Evolutionary conservation across 2,797 vertebrate genomes (phyloP), one percentile per base, ranked within the genome.

Genomic region (Oreonectes daqikongensis): DNA sequence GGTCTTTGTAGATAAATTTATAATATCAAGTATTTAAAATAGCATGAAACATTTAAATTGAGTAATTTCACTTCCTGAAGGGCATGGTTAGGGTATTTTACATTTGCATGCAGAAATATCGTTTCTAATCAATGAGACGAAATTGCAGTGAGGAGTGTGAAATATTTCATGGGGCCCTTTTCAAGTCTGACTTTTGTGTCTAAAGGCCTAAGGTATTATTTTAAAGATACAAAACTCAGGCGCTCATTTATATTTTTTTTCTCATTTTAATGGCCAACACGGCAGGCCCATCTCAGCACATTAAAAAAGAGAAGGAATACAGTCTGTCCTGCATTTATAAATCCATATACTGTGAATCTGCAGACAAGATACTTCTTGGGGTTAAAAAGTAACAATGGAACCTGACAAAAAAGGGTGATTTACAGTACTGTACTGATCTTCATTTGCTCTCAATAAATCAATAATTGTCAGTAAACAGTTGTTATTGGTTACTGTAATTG

Each of bases 31-130:
- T 90, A 89, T 92, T 92, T 92, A 91, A 92, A 93, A 92, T 92
- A 85, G 90, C 90, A 91, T 93, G 90, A 92, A 92, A 91, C 89
- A 91, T 92, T 91, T 91, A 92, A 93, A 91, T 93, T 85, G 87
- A 92, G 88, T 92, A 89, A 92, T 92, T 91, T 91, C 84, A 88
- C 89, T 88, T 91, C 89, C 90, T 92, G 87, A 90, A 91, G 91
- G 91, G 90, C 90, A 91, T 81, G 72, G 88, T 86, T 84, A 86
- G 86, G 82, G 82, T 90, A 84, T 87, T 84, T 84, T 80, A 78
- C 71, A 75, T 78, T 64, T 75, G 68, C 78, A 78, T 80, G 86
- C 88, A 88, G 87, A 90, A 90, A 92, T 85, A 89, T 89, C 85
- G 79, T 84, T 73, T 42, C 85, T 91, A 92, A 92, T 92, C 89